Evolutionary conservation across 2,888 invertebrate genomes (phyloP), one percentile per base, ranked within the genome.

Genomic region (Chironomus riparius): DNA sequence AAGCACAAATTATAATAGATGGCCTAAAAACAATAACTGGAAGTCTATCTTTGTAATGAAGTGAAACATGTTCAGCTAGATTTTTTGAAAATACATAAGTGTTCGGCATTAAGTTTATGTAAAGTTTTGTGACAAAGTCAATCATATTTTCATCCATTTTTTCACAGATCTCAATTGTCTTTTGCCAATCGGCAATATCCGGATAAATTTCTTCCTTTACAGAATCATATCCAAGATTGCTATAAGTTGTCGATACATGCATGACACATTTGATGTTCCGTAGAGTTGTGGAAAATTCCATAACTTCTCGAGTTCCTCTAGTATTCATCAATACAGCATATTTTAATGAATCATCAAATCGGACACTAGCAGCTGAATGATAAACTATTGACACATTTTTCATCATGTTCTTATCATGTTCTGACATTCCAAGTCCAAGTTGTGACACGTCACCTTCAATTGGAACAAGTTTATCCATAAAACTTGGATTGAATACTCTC

Each of bases 61-160:
- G 86, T 0, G 94, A 87, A 6, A 93, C 87, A 77, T 91, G 90
- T 80, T 98, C 97, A 0, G 93, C 93, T 78, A 97, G 81, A 77
- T 92, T 91, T 82, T 98, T 97, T 0, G 95, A 92, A 81, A 93
- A 95, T 0, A 93, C 94, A 81, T 98, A 98, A 0, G 97, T 95
- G 80, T 97, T 97, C 0, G 96, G 95, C 62, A 93, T 87, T 12
- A 85, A 85, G 7, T 86, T 87, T 4, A 91, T 82, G 76, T 81
- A 91, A 90, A 92, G 91, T 0, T 87, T 81, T 0, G 90, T 88
- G 4, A 72, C 18, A 0, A 91, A 81, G 61, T 87, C 84, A 0
- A 92, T 79, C 0, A 83, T 82, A 21, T 87, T 83, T 0, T 87
- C 86, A 77, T 92, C 90, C 0, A 86, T 78, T 0, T 82, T 85